Conservation (phyloP, 2,113 vertebrate genomes). For the Numenius arquata region DNA sequence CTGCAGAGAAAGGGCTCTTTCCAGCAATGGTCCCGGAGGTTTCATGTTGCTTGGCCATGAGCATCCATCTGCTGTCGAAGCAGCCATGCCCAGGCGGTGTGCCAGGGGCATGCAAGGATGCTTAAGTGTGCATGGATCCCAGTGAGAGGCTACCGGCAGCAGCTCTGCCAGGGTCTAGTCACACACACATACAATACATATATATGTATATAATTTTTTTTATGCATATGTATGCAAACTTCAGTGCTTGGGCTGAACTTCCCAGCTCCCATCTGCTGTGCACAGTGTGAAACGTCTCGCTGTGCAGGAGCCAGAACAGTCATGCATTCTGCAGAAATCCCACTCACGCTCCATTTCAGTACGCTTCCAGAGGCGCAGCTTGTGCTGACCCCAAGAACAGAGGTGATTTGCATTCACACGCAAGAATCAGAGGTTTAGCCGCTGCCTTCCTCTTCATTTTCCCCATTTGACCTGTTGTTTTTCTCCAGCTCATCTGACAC, state of each 20-base stretch:
- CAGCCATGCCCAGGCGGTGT: fast-evolving
- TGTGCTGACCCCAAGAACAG: background rate
- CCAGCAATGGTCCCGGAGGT: background rate
- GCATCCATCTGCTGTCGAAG: background rate
- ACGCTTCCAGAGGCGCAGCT: background rate
- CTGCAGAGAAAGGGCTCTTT: background rate
- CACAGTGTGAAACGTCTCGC: background rate
- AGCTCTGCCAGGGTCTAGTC: background rate
- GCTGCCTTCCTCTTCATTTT: conserved; percentile 7
- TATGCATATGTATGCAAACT: background rate
- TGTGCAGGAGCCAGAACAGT: conserved; percentile 27
- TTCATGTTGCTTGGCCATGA: fast-evolving
- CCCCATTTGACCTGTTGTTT: background rate
- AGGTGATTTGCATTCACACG: background rate
- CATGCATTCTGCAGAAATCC: background rate
- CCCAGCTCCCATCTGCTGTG: conserved; percentile 51
- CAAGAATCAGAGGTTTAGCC: background rate
- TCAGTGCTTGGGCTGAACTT: background rate
- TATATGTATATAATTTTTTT: background rate
- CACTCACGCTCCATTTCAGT: background rate
- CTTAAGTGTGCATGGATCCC: background rate
- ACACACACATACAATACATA: background rate
- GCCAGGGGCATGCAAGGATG: background rate
- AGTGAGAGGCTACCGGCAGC: background rate
- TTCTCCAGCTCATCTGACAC: background rate